Evolutionary conservation across 2,113 vertebrate genomes (phyloP).

Genomic region (Camelus bactrianus): DNA sequence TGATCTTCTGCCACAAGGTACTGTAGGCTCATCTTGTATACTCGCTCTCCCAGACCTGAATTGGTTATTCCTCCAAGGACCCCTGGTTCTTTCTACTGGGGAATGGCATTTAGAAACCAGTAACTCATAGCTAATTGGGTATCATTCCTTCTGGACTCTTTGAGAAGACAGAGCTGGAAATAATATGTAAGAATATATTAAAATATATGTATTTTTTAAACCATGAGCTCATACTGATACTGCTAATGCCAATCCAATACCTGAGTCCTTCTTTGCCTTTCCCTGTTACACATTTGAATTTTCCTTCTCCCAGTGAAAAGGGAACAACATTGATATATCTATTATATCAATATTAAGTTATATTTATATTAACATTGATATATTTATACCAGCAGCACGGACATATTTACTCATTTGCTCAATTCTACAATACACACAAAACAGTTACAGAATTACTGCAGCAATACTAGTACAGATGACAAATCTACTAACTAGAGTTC

Average conservation of each 20-base stretch:
- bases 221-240: background rate
- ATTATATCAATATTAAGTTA: background rate
- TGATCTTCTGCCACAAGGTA: background rate
- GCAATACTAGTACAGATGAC: background rate
- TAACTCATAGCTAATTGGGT: background rate
- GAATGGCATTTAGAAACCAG: constrained; percentile 15
- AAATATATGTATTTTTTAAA: background rate
- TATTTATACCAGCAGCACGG: background rate
- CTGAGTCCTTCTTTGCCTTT: constrained; percentile 33
- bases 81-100: background rate
- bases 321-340: background rate
- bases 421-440: background rate
- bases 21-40: background rate
- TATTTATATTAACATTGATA: background rate
- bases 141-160: background rate
- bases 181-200: background rate
- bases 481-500: background rate
- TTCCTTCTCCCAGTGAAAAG: background rate
- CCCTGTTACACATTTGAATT: background rate
- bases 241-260: background rate
- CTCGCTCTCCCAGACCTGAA: background rate
- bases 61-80: background rate
- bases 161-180: background rate
- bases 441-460: background rate
- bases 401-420: background rate